Percentiles rank a stretch among this genome's conserved stretches.
These are phyloP conservation scores for Drosophila emarginata DNA, from an alignment of 2,888 invertebrate species.

Conservation along the genomic window DNA sequence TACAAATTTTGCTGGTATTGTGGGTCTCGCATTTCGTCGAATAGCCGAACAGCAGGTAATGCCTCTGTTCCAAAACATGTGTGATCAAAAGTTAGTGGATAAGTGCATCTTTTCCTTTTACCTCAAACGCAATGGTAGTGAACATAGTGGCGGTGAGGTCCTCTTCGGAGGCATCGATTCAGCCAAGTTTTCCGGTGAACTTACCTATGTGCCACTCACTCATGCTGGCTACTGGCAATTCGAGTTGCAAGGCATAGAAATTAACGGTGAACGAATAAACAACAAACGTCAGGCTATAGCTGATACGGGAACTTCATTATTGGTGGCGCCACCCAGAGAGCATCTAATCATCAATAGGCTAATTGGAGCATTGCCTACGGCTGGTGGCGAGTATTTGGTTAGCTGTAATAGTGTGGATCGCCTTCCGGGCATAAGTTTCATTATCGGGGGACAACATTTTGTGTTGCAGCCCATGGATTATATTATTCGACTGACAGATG, in stretches of 20 bases:
- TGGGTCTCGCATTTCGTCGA: slow-evolving; percentile 93
- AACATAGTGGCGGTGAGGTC: slow-evolving; percentile 90
- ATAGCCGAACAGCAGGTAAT: slow-evolving; percentile 94
- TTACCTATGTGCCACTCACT: slow-evolving; percentile 33
- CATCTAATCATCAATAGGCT: slow-evolving; percentile 89
- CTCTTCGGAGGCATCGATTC: slow-evolving; percentile 83
- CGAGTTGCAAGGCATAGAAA: slow-evolving; percentile 29
- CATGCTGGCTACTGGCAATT: slow-evolving; percentile 36
- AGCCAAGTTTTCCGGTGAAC: slow-evolving; percentile 23
- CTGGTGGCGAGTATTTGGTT: slow-evolving; percentile 90
- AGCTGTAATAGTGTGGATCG: slow-evolving; percentile 89
- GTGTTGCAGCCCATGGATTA: slow-evolving; percentile 91
- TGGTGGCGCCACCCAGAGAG: slow-evolving; percentile 92
- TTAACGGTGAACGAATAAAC: slow-evolving; percentile 89
- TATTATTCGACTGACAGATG: slow-evolving; percentile 80
- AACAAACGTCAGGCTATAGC: slow-evolving; percentile 92
- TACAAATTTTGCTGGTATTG: slow-evolving; percentile 98
- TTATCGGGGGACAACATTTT: slow-evolving; percentile 88
- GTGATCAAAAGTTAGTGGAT: slow-evolving; percentile 87
- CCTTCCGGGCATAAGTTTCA: slow-evolving; percentile 90
- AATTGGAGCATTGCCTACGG: slow-evolving; percentile 86
- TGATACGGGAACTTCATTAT: slow-evolving; percentile 95
- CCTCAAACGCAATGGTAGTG: slow-evolving; percentile 88
- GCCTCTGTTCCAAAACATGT: slow-evolving; percentile 96
- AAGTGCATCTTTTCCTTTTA: slow-evolving; percentile 95